Conservation (phyloP, 2,888 invertebrate species). For the Ophion obscuratus region DNA sequence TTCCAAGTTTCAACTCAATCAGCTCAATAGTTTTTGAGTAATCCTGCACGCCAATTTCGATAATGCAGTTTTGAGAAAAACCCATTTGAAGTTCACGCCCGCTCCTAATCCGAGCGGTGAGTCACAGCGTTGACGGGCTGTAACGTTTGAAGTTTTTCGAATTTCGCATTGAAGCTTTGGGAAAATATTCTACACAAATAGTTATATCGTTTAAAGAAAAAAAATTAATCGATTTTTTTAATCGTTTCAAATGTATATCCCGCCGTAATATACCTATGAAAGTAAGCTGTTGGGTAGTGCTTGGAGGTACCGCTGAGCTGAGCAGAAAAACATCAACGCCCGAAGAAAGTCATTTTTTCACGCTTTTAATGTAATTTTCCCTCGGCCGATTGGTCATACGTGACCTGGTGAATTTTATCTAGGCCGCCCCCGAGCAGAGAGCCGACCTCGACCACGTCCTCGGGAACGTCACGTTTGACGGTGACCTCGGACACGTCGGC, state of each 20-base stretch:
- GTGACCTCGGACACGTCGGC: slow-evolving; percentile 81
- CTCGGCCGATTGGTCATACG: not conserved
- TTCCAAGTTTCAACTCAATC: too few species aligned
- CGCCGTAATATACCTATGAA: not conserved
- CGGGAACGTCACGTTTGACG: slow-evolving; percentile 80
- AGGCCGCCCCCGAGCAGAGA: slow-evolving; percentile 79
- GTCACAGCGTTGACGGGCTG: too few species aligned
- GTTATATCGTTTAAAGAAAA: too few species aligned
- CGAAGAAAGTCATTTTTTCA: slow-evolving; percentile 15
- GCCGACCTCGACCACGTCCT: slow-evolving; percentile 79
- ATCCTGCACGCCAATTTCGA: too few species aligned
- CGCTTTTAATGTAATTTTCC: not conserved
- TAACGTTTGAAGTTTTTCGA: too few species aligned
- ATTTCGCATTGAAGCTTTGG: too few species aligned
- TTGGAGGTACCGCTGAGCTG: slow-evolving; percentile 27
- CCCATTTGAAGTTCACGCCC: too few species aligned
- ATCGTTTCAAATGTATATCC: too few species aligned
- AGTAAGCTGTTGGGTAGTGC: slow-evolving; percentile 50
- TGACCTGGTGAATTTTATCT: slow-evolving; percentile 44
- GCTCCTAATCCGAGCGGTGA: too few species aligned
- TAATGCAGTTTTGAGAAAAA: too few species aligned
- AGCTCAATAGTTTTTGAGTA: too few species aligned
- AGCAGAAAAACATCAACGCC: slow-evolving; percentile 28
- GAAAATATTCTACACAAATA: too few species aligned
- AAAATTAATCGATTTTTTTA: not conserved